These are phyloP conservation scores for Bujurquina vittata DNA, from an alignment of 2,113 vertebrate species.

Conservation along the genomic window DNA sequence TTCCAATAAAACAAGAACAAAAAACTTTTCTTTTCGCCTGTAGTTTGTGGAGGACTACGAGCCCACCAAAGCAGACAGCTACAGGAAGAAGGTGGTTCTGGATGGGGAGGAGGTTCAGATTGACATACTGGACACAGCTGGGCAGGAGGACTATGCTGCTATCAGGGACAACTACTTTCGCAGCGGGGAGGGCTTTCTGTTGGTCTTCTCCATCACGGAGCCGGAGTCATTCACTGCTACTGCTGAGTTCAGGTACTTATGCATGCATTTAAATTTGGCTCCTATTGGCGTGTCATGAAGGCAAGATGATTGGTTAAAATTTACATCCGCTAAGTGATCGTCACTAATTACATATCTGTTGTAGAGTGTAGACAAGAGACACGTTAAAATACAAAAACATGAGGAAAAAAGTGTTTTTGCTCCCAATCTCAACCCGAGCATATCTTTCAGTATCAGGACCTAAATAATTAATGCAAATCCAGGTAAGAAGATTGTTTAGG, in stretches of 20 bases:
- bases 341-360: background rate
- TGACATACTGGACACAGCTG: slow-evolving; percentile 80
- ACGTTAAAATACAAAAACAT: background rate
- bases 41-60: slow-evolving; percentile 80
- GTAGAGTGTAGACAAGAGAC: background rate
- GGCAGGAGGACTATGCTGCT: slow-evolving; percentile 81
- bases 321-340: background rate
- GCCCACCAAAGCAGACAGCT: slow-evolving; percentile 80
- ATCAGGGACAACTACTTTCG: slow-evolving; percentile 82
- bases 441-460: background rate
- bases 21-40: background rate
- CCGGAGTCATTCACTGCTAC: slow-evolving; percentile 76
- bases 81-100: slow-evolving; percentile 81
- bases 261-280: background rate
- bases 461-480: background rate
- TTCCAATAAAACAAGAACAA: background rate
- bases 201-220: slow-evolving; percentile 82
- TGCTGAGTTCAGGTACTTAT: slow-evolving; percentile 73
- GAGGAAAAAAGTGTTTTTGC: no score
- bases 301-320: background rate
- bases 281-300: background rate
- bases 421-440: background rate
- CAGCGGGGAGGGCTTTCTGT: slow-evolving; percentile 79
- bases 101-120: slow-evolving; percentile 81
- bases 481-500: background rate